phyloP scores from a whole-genome alignment of 1,140 invertebrate species.

The Campoletis sonorensis region DNA sequence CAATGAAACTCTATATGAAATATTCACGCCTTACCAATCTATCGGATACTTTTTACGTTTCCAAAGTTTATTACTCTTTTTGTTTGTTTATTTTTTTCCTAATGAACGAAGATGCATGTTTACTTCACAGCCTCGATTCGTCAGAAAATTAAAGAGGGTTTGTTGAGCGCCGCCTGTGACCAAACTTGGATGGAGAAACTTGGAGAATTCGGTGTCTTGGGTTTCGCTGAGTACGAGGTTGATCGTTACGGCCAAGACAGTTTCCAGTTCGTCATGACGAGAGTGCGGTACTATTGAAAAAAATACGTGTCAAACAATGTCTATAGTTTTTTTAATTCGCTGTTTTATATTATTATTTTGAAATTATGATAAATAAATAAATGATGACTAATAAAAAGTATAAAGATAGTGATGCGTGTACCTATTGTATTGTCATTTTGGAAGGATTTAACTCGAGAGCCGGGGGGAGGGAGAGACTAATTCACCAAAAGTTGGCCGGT shows the following conservation, averaged over 20 bases:
- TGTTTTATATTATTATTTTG: not conserved
- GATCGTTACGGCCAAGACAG: conserved; percentile 67
- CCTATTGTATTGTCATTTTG: not conserved
- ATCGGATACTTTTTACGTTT: no score
- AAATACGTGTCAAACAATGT: not conserved
- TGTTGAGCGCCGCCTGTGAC: conserved; percentile 69
- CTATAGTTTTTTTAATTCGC: not conserved
- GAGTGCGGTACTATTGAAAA: conserved; percentile 73
- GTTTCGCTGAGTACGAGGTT: conserved; percentile 67
- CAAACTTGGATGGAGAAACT: conserved; percentile 61
- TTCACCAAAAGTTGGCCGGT: conserved; percentile 82
- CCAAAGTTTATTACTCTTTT: no score
- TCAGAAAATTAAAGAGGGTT: conserved; percentile 67
- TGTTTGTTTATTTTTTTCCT: not conserved
- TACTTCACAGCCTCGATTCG: conserved; percentile 48
- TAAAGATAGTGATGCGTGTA: conserved; percentile 12
- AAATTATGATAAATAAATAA: not conserved
- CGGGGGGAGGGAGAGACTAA: no score
- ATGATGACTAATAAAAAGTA: no score
- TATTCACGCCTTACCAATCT: no score
- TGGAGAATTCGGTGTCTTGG: conserved; percentile 56
- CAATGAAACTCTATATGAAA: no score
- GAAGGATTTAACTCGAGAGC: no score
- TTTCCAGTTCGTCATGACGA: conserved; percentile 68
- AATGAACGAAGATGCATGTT: not conserved